These are phyloP conservation scores for Alca torda DNA, from an alignment of 2,797 vertebrate genomes.

Conservation along the genomic window DNA sequence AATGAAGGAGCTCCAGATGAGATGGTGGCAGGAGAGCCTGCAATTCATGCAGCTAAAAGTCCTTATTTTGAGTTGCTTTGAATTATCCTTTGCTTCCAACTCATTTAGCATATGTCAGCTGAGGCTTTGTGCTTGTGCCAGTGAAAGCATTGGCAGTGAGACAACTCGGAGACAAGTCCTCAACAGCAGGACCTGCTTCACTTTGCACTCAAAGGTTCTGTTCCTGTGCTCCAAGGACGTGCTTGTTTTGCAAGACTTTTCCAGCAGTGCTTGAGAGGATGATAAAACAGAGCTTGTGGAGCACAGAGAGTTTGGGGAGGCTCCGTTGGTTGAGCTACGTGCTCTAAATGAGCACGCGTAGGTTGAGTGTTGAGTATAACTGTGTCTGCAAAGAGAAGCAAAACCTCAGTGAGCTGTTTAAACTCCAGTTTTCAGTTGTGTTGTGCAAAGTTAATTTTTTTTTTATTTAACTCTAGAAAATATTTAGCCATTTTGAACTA, in stretches of 20 bases:
- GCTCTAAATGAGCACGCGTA: background rate
- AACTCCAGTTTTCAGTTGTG: background rate
- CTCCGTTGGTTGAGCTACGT: background rate
- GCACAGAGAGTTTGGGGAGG: background rate
- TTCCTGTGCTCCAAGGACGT: background rate
- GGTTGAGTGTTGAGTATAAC: background rate
- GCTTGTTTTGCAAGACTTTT: background rate
- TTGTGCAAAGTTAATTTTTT: background rate
- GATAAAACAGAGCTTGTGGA: background rate
- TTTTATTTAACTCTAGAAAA: background rate
- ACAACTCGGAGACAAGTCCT: too few species aligned
- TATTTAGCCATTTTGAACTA: background rate
- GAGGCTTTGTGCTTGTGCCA: fast-evolving
- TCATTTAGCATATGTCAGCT: background rate
- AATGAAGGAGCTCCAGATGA: too few species aligned
- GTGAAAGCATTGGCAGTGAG: background rate
- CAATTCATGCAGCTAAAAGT: background rate
- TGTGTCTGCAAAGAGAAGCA: background rate
- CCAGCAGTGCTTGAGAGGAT: background rate
- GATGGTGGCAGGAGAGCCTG: fast-evolving
- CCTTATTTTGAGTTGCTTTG: background rate
- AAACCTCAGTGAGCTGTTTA: background rate
- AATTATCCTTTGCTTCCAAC: background rate
- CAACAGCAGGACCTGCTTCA: background rate
- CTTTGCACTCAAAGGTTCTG: background rate